Percentiles rank a stretch among this genome's conserved stretches.
These are phyloP conservation scores for Motacilla tschutschensis DNA, from an alignment of 2,113 vertebrate genomes.

Conservation along the genomic window DNA sequence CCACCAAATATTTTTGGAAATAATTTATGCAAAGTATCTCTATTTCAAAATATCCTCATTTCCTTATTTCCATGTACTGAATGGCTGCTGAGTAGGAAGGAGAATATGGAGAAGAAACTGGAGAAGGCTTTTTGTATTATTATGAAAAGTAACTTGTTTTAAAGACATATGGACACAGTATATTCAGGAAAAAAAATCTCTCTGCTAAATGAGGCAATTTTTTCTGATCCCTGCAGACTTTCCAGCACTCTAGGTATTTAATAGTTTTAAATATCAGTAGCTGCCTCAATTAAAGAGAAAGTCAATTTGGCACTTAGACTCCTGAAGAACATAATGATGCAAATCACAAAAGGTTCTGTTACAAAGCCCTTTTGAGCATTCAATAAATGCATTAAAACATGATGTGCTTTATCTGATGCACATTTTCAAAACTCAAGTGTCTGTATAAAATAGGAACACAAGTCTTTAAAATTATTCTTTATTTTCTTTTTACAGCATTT, in stretches of 20 bases:
- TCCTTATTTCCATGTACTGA: conserved; percentile 2
- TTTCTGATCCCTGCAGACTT: background rate
- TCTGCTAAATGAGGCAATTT: background rate
- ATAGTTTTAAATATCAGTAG: background rate
- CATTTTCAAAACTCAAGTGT: background rate
- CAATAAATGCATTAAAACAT: background rate
- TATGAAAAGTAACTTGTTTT: background rate
- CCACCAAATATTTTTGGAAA: background rate
- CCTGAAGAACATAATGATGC: background rate
- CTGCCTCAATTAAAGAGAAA: background rate
- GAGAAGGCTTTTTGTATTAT: background rate
- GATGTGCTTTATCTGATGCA: background rate
- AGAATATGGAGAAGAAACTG: background rate
- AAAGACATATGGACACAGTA: background rate
- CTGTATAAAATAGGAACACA: background rate
- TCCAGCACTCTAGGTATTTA: background rate
- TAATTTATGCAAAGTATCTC: background rate
- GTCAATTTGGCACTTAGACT: background rate
- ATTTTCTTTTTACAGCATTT: background rate
- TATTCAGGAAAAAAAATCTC: background rate
- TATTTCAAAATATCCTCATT: background rate
- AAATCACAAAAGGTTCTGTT: background rate
- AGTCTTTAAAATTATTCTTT: background rate
- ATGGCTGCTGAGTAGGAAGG: background rate
- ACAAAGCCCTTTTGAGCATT: background rate